Evolutionary conservation across 92 coral and sea anemone genomes (phyloP).

Genomic region (Epizoanthus rinbou): DNA sequence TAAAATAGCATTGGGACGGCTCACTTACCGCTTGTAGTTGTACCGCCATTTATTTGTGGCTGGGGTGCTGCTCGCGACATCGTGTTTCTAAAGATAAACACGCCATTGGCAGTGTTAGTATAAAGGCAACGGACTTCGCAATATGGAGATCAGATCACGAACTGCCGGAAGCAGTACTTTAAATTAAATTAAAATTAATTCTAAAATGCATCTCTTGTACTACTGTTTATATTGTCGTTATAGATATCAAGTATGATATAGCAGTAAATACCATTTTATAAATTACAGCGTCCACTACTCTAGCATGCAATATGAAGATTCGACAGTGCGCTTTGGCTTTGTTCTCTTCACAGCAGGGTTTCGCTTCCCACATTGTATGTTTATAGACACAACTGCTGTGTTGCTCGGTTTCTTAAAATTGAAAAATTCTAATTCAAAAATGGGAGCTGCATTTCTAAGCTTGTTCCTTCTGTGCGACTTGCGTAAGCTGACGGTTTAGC

Average conservation of each 20-base stretch:
- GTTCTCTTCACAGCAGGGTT: slow-evolving; percentile 9
- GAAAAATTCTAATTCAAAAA: not conserved
- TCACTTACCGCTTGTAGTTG: not conserved
- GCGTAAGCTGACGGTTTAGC: no score
- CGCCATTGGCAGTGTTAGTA: no score
- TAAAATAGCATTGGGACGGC: not conserved
- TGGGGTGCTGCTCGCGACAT: slow-evolving; percentile 14
- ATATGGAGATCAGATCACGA: no score
- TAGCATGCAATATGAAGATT: no score
- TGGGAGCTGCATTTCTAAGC: not conserved
- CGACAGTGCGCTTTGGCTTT: no score
- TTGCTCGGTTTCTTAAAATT: slow-evolving; percentile 4
- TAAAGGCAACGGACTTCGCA: no score
- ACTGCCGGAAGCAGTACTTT: no score
- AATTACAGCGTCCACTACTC: no score
- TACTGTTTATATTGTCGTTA: not conserved
- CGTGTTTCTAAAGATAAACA: not conserved
- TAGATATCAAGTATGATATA: no score
- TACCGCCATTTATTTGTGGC: not conserved
- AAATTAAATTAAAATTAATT: no score
- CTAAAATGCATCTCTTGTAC: not conserved
- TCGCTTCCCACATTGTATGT: not conserved
- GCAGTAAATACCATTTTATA: no score
- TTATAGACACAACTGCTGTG: not conserved
- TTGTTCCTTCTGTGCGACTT: no score